These are phyloP conservation scores for Tortricodes alternella DNA, from an alignment of 2,888 invertebrate species.

Conservation along the genomic window DNA sequence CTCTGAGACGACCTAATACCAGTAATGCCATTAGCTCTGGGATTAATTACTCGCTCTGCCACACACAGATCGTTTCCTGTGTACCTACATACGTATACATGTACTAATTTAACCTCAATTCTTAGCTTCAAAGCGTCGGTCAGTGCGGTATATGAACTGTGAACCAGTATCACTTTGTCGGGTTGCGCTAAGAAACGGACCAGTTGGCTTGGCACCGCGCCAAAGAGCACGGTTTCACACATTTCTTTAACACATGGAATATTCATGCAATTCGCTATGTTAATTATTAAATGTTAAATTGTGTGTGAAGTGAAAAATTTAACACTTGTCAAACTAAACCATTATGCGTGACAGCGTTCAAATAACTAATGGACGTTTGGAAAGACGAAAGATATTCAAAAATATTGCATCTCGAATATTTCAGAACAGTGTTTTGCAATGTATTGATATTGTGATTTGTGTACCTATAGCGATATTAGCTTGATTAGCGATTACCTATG, in stretches of 20 bases:
- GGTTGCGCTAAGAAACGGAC: constrained; percentile 68
- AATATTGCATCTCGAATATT: constrained; percentile 9
- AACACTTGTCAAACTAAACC: constrained; percentile 64
- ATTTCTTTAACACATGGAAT: constrained; percentile 55
- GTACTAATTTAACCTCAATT: constrained; percentile 67
- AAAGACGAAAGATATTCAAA: constrained; percentile 36
- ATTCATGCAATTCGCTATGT: constrained; percentile 51
- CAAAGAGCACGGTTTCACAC: constrained; percentile 55
- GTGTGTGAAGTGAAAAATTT: constrained; percentile 66
- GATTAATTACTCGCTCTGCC: constrained; percentile 71
- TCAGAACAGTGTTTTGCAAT: background rate
- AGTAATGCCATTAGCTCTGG: constrained; percentile 59
- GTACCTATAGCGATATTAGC: background rate
- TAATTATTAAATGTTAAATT: constrained; percentile 57
- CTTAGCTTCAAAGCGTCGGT: constrained; percentile 70
- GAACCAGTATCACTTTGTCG: constrained; percentile 71
- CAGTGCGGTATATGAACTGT: constrained; percentile 72
- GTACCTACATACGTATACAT: constrained; percentile 44
- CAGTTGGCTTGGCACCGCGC: constrained; percentile 60
- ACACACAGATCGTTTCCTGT: constrained; percentile 69
- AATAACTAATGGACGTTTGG: constrained; percentile 60
- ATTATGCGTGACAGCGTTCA: constrained; percentile 66
- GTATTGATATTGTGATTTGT: background rate
- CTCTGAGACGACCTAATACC: constrained; percentile 39
- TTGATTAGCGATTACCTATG: constrained; percentile 42